These are phyloP conservation scores for Ichneumoninae sp. DNA, from an alignment of 2,888 invertebrate genomes.

Conservation along the genomic window DNA sequence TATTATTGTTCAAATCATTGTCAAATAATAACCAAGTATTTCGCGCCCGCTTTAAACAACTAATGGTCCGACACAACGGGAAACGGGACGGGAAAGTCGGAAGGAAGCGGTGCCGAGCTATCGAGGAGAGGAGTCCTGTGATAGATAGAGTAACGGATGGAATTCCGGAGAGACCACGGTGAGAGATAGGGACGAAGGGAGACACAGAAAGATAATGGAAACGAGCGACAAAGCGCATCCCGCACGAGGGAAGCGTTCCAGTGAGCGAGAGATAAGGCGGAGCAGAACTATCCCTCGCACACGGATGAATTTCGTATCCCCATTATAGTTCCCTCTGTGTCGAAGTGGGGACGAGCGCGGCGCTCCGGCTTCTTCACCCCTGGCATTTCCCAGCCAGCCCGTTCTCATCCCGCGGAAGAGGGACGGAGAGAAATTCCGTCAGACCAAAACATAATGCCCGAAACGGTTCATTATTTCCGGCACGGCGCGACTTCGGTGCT, in stretches of 20 bases:
- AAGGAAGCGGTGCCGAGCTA: conserved; percentile 16
- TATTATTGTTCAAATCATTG: not conserved
- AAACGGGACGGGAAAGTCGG: conserved; percentile 16
- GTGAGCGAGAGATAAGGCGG: not conserved
- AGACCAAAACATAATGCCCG: conserved; percentile 67
- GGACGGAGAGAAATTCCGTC: conserved; percentile 37
- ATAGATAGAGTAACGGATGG: conserved; percentile 36
- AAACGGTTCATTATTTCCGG: conserved; percentile 73
- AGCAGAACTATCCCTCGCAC: not conserved
- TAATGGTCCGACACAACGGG: not conserved
- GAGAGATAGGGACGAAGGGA: conserved; percentile 47
- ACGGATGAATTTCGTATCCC: not conserved
- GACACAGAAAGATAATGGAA: conserved; percentile 32
- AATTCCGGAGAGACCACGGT: conserved; percentile 39
- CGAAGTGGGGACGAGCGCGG: not conserved
- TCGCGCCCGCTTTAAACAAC: not conserved
- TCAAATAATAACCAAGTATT: not conserved
- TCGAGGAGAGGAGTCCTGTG: conserved; percentile 16
- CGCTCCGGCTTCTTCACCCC: not conserved
- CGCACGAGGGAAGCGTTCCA: not conserved
- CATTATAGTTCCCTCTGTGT: not conserved
- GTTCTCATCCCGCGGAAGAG: not conserved
- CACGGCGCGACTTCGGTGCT: conserved; percentile 56
- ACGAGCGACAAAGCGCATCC: conserved; percentile 38
- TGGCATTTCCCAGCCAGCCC: not conserved